Evolutionary conservation across 37 sponge, comb jelly and placozoan species (phyloP).

Genomic region (Beroe forskalii): DNA sequence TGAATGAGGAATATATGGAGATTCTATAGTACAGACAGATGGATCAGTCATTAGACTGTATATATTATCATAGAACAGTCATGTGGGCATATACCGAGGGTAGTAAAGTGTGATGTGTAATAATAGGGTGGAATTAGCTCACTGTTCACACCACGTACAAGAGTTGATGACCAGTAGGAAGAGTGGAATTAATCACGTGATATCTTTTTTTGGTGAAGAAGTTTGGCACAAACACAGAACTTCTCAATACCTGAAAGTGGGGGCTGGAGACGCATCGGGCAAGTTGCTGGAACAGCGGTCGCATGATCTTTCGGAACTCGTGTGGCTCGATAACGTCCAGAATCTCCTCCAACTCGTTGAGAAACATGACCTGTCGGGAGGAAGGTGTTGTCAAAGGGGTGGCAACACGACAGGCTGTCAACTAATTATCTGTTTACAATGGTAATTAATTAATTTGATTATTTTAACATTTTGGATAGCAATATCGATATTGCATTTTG

Average conservation of each 20-base stretch:
- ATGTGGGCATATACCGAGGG: no score
- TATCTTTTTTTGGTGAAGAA: no score
- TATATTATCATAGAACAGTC: no score
- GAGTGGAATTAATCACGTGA: no score
- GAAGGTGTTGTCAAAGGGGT: neutral
- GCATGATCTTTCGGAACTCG: constrained; percentile 85
- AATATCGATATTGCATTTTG: constrained; percentile 25
- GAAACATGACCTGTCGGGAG: constrained; percentile 85
- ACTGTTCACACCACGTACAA: neutral
- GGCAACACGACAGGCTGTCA: constrained; percentile 5
- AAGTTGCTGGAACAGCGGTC: constrained; percentile 85
- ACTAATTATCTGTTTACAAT: neutral
- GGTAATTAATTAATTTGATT: constrained; percentile 20
- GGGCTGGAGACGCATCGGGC: constrained; percentile 92
- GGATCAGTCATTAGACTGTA: no score
- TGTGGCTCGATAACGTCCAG: constrained; percentile 93
- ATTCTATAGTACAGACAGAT: no score
- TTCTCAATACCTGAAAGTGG: constrained; percentile 94
- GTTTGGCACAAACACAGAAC: no score
- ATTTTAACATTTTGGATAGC: constrained; percentile 5
- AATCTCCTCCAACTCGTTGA: constrained; percentile 97
- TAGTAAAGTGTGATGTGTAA: no score
- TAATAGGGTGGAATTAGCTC: neutral
- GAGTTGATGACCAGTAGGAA: no score
- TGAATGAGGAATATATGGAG: no score